Evolutionary conservation across 2,888 invertebrate genomes (phyloP).

Genomic region (Parnassius orleans): DNA sequence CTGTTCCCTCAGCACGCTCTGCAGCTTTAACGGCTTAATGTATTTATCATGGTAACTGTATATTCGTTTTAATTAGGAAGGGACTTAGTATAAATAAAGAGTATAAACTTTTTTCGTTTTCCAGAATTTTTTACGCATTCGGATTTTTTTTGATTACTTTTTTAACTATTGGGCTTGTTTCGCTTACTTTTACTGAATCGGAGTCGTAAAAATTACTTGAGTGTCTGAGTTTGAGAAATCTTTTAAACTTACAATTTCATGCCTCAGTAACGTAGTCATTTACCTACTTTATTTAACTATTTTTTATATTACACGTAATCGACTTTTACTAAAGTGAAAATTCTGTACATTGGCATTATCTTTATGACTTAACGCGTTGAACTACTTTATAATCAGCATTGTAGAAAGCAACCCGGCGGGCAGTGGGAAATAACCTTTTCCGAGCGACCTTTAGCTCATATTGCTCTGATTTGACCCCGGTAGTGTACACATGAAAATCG

Average conservation of each 20-base stretch:
- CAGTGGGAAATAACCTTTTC: constrained; percentile 72
- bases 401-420: constrained; percentile 65
- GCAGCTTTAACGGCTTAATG: too few relatives aligned
- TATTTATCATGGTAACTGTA: too few relatives aligned
- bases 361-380: constrained; percentile 47
- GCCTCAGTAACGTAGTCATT: constrained; percentile 24
- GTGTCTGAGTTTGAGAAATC: constrained; percentile 12
- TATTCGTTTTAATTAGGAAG: too few relatives aligned
- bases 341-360: constrained; percentile 39
- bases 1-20: too few relatives aligned
- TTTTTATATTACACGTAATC: constrained; percentile 2
- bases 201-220: constrained; percentile 12
- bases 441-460: constrained; percentile 65
- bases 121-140: too few relatives aligned
- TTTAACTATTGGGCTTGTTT: too few relatives aligned
- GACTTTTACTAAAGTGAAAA: constrained; percentile 31
- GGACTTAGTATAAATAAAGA: too few relatives aligned
- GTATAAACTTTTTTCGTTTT: too few relatives aligned
- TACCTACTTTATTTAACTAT: constrained; percentile 12
- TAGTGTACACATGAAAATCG: constrained; percentile 58
- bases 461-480: constrained; percentile 59
- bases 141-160: too few relatives aligned
- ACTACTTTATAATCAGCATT: constrained; percentile 63
- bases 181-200: not conserved
- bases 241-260: constrained; percentile 28